Evolutionary conservation across 2,797 vertebrate genomes (phyloP), one percentile per base, ranked within the genome.

Genomic region (Parauchenoglanis ngamensis): DNA sequence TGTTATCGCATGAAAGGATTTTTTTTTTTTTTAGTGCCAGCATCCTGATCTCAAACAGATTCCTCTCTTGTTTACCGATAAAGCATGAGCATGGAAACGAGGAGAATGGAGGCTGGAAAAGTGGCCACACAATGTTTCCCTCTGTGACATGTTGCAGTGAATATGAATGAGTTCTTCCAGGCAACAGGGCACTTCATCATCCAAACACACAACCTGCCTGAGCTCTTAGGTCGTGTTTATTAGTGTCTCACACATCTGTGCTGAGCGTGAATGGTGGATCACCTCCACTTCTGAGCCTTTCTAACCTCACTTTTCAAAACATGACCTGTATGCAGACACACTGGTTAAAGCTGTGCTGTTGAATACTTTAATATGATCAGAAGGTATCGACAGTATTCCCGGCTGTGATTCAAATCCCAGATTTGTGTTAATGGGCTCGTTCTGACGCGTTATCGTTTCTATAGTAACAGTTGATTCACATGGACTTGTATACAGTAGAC

Each of bases 141-240:
- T 67, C 72, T 46, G 57, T 57, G 81, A 61, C 72, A 70, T 35
- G 73, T 31, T 59, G 79, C 72, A 77, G 63, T 84, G 82, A 87
- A 78, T 87, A 79, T 84, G 65, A 80, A 87, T 85, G 54, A 87
- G 73, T 72, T 85, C 63, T 84, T 49, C 63, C 72, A 63, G 68
- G 82, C 82, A 84, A 78, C 82, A 70, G 19, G 54, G 63, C 54
- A 35, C 40, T 67, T 76, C 40, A 35, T 49, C 25, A 65, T 76
- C 46, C 63, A 56, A n/a, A 76, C 68, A 17, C 31, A 15, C 31
- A 59, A 59, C 56, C 19, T 77, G 21, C 35, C 57, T 49, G 23
- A 21, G 12, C 7, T 2, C 2, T 65, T 46, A 0, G 78, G 12
- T n/a, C 2, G 12, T 65, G 61, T 82, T 67, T 65, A 65, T 46